Percentiles rank a stretch among this genome's conserved stretches.
phyloP scores from a whole-genome alignment of 2,113 vertebrate genomes.

The Bambusicola thoracicus region DNA sequence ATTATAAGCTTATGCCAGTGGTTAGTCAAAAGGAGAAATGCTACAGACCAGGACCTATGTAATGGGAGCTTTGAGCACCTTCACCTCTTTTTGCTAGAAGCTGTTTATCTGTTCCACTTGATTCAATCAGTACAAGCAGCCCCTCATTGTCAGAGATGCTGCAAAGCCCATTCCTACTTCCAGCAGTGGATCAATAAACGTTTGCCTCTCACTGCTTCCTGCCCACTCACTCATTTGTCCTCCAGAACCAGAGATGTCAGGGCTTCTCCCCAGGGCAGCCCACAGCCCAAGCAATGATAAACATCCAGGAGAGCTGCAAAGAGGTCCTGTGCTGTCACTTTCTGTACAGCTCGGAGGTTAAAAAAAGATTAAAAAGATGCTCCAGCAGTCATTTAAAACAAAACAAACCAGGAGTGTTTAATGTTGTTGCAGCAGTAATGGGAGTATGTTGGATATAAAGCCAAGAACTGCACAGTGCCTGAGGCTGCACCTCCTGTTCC shows the following conservation, averaged over 20 bases:
- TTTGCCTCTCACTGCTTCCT: not conserved
- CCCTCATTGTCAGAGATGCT: not conserved
- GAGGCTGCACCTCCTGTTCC: not conserved
- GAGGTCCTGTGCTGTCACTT: not conserved
- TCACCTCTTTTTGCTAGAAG: not conserved
- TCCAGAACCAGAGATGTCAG: slow-evolving; percentile 28
- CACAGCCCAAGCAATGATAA: not conserved
- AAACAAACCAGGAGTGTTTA: not conserved
- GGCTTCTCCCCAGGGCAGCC: slow-evolving; percentile 14
- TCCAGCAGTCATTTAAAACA: not conserved
- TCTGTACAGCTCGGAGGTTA: slow-evolving; percentile 9
- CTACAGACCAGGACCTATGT: not conserved
- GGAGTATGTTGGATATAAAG: not conserved
- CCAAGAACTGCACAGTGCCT: not conserved
- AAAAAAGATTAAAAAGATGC: not conserved
- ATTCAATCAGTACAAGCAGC: slow-evolving; percentile 8
- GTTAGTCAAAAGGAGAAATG: slow-evolving; percentile 37
- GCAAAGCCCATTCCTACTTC: not conserved
- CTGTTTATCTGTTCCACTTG: slow-evolving; percentile 18
- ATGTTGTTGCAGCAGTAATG: not conserved
- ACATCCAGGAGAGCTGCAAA: not conserved
- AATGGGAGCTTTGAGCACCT: slow-evolving; percentile 1
- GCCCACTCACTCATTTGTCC: not conserved
- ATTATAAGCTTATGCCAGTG: not conserved
- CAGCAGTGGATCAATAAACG: slow-evolving; percentile 10